Evolutionary conservation across 2,797 vertebrate genomes (phyloP).

Genomic region (Amphiprion clarkii): DNA sequence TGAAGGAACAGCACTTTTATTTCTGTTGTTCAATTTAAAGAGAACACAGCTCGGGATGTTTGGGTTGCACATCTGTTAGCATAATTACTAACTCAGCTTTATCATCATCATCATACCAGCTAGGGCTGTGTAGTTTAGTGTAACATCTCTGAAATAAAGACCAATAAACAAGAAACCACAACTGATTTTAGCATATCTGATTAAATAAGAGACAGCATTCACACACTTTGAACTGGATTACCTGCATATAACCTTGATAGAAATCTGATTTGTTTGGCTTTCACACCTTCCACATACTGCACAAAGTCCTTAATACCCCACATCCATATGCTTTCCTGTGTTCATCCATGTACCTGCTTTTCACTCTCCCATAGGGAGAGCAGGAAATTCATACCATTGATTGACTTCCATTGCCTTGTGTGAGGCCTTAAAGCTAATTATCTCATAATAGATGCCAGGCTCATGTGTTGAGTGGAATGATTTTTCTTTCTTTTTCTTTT

Average conservation of each 20-base stretch:
- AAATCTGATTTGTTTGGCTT: conserved; percentile 8
- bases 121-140: too few relatives aligned
- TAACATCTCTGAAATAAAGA: conserved; percentile 5
- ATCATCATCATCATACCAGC: too few relatives aligned
- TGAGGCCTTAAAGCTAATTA: conserved; percentile 57
- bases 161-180: neutral
- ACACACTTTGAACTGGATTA: conserved; percentile 13
- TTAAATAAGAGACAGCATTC: conserved; percentile 12
- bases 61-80: conserved; percentile 6
- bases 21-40: neutral
- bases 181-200: neutral
- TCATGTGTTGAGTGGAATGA: conserved; percentile 19
- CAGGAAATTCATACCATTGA: conserved; percentile 45
- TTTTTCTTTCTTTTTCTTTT: conserved; percentile 13
- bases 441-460: conserved; percentile 44
- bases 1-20: neutral
- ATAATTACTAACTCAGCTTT: neutral
- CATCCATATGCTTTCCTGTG: neutral
- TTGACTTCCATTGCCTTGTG: conserved; percentile 39
- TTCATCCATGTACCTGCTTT: conserved; percentile 1
- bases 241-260: conserved; percentile 20
- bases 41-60: neutral
- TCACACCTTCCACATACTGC: neutral
- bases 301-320: conserved; percentile 16
- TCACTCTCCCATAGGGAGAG: conserved; percentile 21